Evolutionary conservation across 1,140 invertebrate genomes (phyloP), one percentile per base, ranked within the genome.

Genomic region (Ceratosolen fusciceps): DNA sequence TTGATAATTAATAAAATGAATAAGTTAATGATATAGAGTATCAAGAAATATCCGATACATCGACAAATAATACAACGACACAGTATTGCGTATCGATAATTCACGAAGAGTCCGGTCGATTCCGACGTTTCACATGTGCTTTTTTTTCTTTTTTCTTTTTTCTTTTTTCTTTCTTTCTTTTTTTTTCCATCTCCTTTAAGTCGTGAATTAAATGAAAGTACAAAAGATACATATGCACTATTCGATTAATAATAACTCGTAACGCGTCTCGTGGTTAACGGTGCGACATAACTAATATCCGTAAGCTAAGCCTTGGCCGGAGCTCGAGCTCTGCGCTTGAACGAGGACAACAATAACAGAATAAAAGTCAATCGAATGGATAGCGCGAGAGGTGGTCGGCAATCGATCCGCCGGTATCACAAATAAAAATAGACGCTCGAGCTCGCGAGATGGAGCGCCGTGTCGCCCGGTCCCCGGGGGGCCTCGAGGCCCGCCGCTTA

Each of bases 341-440:
- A 79, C 2, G 56, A 34, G 26, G 39, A 39, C 29, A 52, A 79
- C 16, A 16, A 56, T 5, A 47, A 31, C 26, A 29, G 74, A 74
- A 24, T 12, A 34, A 26, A 52, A 34, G 5, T 21, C 0, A 52
- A 52, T 34, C 31, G 56, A 29, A 43, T 31, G 21, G 39, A 29
- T 29, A 21, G 8, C 65, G 34, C 3, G 71, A 70, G 71, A 1
- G 47, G 65, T 68, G 54, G 62, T 52, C 77, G 71, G 62, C 37
- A 67, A 68, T 58, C 37, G 62, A 37, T 54, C 60, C 31, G 5
- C 49, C 49, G 49, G 72, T 79, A 74, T 74, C 77, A 79, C 62
- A 47, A 79, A 79, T 67, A 43, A 74, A 74, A 74, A 74, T 60
- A 49, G 43, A 52, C 29, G 56, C 70, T 29, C 29, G 26, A 73